Evolutionary conservation across 2,113 vertebrate species (phyloP).

Genomic region (Sinosuthora webbiana): DNA sequence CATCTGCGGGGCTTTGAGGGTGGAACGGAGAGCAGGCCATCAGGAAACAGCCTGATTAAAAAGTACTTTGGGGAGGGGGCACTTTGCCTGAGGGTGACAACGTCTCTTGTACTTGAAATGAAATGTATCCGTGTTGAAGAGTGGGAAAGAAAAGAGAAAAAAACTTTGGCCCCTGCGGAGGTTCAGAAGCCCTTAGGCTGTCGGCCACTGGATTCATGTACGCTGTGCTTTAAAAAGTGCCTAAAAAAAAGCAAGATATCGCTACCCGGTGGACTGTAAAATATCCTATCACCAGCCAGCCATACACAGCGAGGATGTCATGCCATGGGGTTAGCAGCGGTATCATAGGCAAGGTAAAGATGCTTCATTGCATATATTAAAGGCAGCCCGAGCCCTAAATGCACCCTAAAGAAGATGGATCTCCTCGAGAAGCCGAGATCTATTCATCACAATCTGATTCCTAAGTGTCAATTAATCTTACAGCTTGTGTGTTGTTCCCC

Average conservation of each 20-base stretch:
- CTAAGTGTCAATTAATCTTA: conserved; percentile 37
- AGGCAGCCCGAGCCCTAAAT: conserved; percentile 52
- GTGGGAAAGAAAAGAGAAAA: conserved; percentile 2
- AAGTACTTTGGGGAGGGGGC: conserved; percentile 31
- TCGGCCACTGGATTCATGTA: neutral
- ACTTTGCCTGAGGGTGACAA: conserved; percentile 48
- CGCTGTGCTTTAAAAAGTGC: neutral
- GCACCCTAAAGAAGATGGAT: conserved; percentile 18
- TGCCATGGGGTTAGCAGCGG: conserved; percentile 35
- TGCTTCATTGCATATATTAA: conserved; percentile 60
- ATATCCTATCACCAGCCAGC: conserved; percentile 38
- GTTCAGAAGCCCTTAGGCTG: conserved; percentile 42
- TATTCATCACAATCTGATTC: conserved; percentile 41
- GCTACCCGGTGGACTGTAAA: conserved; percentile 1
- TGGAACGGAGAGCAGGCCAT: neutral
- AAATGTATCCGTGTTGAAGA: neutral
- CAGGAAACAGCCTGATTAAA: conserved; percentile 38
- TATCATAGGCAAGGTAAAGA: conserved; percentile 48
- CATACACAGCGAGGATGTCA: neutral
- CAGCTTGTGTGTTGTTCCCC: conserved; percentile 21
- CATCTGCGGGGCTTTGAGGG: neutral
- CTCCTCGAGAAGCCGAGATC: conserved; percentile 10
- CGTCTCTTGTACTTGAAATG: conserved; percentile 34
- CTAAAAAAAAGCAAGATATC: conserved; percentile 33
- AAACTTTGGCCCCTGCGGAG: conserved; percentile 36